Evolutionary conservation across 2,113 vertebrate genomes (phyloP), one percentile per base, ranked within the genome.

Genomic region (Tetraodon nigroviridis): DNA sequence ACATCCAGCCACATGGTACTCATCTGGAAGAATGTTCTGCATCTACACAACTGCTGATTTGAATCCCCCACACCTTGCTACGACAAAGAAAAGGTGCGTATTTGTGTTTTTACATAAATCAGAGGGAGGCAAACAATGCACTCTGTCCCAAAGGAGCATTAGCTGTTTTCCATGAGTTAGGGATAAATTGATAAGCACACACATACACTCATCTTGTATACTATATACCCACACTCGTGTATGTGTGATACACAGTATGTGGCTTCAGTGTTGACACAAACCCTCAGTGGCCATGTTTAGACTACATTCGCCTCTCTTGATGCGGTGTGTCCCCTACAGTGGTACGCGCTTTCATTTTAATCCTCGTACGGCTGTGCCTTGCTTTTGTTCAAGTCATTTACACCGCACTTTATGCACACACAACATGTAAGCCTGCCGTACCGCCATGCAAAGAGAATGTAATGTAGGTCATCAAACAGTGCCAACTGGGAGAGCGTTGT

Each of bases 381-480:
- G 75, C 70, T 83, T 84, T 86, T 84, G 81, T 83, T 85, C 61
- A 13, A 81, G 72, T 81, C 84, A 71, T 84, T 86, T 87, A 86
- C 80, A 78, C 77, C 22, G 0, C 63, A 80, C 73, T 84, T 85
- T 81, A 80, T 82, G 80, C 83, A 73, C 83, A 73, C 76, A 64
- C 78, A 69, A 82, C 85, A 79, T 86, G 81, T 79, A 75, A 81
- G 82, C 77, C 77, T 15, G 55, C 78, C 79, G 82, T 78, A 78
- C 70, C 73, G 64, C 73, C 74, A 71, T 47, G 75, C 89, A 84
- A 81, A 88, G 82, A 72, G 69, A 85, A 89, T 84, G 83, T 88
- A 87, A 90, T 88, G 80, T 88, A 85, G 84, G 79, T 86, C 85
- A 86, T 90, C 87, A 90, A 88, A 87, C 85, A 62, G 72, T 80